Evolutionary conservation across 2,797 vertebrate genomes (phyloP).

Genomic region (Dendrocincla tyrannina): DNA sequence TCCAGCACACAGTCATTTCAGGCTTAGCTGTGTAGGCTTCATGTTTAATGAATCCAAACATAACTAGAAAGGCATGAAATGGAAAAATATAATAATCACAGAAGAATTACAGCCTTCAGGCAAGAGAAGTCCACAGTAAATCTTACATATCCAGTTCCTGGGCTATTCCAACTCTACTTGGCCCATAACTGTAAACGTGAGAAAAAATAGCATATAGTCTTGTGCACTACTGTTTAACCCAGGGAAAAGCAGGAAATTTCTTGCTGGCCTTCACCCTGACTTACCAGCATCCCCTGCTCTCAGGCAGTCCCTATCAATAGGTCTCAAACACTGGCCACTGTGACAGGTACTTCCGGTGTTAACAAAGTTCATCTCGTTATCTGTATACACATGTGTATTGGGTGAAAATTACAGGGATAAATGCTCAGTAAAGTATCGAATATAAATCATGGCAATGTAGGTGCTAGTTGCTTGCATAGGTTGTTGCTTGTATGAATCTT

Average conservation of each 20-base stretch:
- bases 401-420: background rate
- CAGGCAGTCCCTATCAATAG: background rate
- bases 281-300: background rate
- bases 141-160: background rate
- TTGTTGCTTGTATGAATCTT: background rate
- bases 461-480: background rate
- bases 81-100: conserved; percentile 38
- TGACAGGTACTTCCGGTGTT: background rate
- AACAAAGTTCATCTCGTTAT: background rate
- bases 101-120: background rate
- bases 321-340: fast-evolving
- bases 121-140: background rate
- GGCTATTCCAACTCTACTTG: background rate
- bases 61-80: conserved; percentile 39
- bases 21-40: conserved; percentile 26
- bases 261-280: background rate
- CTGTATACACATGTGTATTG: fast-evolving
- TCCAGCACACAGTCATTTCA: conserved; percentile 54
- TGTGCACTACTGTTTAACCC: background rate
- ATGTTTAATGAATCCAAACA: conserved; percentile 41
- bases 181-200: background rate
- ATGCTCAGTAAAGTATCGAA: background rate
- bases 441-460: background rate
- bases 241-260: background rate
- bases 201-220: background rate